Conservation (phyloP, 2,113 vertebrate species). For the Gulo gulo region DNA sequence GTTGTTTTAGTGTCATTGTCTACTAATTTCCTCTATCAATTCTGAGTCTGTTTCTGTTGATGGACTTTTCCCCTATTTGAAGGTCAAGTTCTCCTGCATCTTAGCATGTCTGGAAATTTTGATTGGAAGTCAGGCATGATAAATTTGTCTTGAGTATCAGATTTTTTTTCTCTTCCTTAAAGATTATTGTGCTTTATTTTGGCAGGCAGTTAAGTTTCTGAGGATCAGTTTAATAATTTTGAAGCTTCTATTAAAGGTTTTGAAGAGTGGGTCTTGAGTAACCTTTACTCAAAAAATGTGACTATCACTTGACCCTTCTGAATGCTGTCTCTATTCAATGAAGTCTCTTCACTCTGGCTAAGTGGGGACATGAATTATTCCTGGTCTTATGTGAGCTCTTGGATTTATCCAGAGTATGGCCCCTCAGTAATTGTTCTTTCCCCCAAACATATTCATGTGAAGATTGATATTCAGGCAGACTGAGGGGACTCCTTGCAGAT, state of each 20-base stretch:
- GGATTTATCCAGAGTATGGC: not conserved
- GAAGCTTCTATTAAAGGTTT: not conserved
- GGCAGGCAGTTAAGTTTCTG: not conserved
- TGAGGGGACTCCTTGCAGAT: not conserved
- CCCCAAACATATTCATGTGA: not conserved
- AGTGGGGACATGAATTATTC: not conserved
- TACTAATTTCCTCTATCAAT: not conserved
- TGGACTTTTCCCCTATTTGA: not conserved
- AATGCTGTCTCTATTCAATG: fast-evolving
- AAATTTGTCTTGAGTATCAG: not conserved
- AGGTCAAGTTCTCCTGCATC: not conserved
- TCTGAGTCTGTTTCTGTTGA: constrained; percentile 2
- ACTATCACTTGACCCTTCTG: not conserved
- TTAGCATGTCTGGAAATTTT: not conserved
- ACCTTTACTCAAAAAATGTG: not conserved
- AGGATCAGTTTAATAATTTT: not conserved
- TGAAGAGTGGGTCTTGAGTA: not conserved
- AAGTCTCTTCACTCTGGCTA: not conserved
- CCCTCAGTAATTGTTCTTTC: not conserved
- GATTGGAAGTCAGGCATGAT: not conserved
- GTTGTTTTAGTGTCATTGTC: not conserved
- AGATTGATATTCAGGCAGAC: not conserved
- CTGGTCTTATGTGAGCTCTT: not conserved
- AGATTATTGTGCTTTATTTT: constrained; percentile 14
- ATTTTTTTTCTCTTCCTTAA: not conserved